Evolutionary conservation across 2,888 invertebrate genomes (phyloP).

Genomic region (Halictus quadricinctus): DNA sequence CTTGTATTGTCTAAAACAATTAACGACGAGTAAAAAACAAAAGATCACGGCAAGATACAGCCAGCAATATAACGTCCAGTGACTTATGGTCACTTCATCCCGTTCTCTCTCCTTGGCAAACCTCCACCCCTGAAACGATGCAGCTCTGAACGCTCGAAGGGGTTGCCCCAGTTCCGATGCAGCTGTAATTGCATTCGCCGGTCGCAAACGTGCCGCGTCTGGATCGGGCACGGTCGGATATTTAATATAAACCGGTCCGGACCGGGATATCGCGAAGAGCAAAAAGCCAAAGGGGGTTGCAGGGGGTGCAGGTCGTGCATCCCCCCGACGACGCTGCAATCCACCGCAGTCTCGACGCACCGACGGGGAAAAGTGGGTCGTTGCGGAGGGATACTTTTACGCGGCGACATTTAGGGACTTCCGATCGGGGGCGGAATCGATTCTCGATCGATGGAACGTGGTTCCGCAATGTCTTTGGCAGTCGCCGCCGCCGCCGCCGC

Average conservation of each 20-base stretch:
- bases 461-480: constrained; percentile 1
- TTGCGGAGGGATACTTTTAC: constrained; percentile 25
- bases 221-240: constrained; percentile 50
- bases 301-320: background rate
- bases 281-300: constrained; percentile 20
- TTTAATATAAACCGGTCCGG: constrained; percentile 61
- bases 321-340: constrained; percentile 18
- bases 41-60: background rate
- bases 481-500: background rate
- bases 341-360: constrained; percentile 40
- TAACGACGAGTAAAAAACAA: background rate
- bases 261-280: constrained; percentile 39
- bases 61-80: background rate
- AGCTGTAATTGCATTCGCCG: constrained; percentile 65
- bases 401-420: constrained; percentile 21
- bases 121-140: background rate
- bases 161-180: constrained; percentile 68
- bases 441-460: constrained; percentile 14
- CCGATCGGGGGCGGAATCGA: constrained; percentile 6
- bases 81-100: background rate
- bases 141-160: constrained; percentile 49
- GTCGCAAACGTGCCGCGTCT: constrained; percentile 30
- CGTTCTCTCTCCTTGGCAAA: constrained; percentile 6
- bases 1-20: background rate
- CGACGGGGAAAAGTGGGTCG: constrained; percentile 42